Base-by-base conservation (phyloP, 2,888 invertebrate species). In the Andrena flavipes region DNA sequence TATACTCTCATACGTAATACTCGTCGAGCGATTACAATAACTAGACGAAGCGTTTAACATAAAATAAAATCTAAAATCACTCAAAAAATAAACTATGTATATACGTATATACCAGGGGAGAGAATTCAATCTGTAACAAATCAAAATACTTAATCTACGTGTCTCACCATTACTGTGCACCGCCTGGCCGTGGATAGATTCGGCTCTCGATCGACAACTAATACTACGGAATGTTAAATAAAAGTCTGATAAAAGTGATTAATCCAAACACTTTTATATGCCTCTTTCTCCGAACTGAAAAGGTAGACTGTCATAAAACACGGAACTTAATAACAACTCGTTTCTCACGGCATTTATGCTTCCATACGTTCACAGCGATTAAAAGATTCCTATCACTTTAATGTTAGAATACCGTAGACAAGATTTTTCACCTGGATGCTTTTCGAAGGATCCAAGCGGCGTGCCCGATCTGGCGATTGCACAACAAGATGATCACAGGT, bases 41-140 rank as follows among this genome's bases (percentile, higher is more conserved):
- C 80, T 81, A 83, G 67, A 84, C 77, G 80, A 76, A 85, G 81
- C 85, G 72, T 84, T 72, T 76, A 87, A 85, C 84, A 71, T 60
- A 86, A 87, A 86, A 81, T 74, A 84, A 87, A 87, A 80, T 76
- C 72, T 80, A 49, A 80, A 85, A 83, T 68, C 70, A 76, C 82
- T 80, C 71, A 73, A 68, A 87, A 86, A 80, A 76, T 76, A 81
- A 84, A 77, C 51, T 64, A 62, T 80, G 23, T 56, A 42, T 64
- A 13, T 62, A 59, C 64, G n/a, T 80, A 56, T 73, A n/a, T 74
- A 75, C 65, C 76, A 51, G 62, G 76, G 64, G 56, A 20, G 23
- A 23, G 60, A 82, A 69, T 71, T 82, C 68, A 74, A 71, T 65
- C 65, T 69, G 71, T 69, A 74, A 80, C 80, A 78, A 76, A 80